Evolutionary conservation across 2,797 vertebrate genomes (phyloP).

Genomic region (Gallinago nigripennis): DNA sequence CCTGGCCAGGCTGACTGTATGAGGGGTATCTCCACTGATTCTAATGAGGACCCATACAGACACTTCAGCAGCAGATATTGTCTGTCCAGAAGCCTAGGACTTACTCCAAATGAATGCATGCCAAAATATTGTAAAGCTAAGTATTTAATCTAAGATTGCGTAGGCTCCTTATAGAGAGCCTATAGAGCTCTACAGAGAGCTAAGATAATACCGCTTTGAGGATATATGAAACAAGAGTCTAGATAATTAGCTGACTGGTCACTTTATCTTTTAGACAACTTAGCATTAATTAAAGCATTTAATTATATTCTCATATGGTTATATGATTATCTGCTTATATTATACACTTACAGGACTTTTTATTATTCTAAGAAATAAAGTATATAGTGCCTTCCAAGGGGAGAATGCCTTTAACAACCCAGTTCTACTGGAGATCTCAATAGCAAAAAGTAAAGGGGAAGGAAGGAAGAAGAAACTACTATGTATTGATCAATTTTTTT

Average conservation of each 20-base stretch:
- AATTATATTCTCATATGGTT: background rate
- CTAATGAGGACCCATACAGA: background rate
- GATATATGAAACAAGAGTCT: background rate
- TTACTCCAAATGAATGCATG: background rate
- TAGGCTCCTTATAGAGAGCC: background rate
- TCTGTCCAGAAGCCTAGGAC: background rate
- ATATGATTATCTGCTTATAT: background rate
- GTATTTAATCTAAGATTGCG: background rate
- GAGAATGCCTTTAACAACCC: background rate
- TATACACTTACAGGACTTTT: background rate
- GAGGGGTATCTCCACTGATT: background rate
- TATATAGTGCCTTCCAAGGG: background rate
- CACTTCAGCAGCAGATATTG: background rate
- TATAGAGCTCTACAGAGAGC: background rate
- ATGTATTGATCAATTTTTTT: background rate
- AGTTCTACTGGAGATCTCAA: background rate
- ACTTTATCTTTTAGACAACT: background rate
- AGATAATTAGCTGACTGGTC: background rate
- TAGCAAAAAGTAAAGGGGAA: background rate
- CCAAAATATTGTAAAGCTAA: fast-evolving
- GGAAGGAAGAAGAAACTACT: background rate
- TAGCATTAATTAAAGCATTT: background rate
- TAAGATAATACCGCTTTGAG: background rate
- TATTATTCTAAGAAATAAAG: background rate
- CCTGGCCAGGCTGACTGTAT: background rate